phyloP scores from a whole-genome alignment of 2,113 vertebrate genomes.

The Paramisgurnus dabryanus region DNA sequence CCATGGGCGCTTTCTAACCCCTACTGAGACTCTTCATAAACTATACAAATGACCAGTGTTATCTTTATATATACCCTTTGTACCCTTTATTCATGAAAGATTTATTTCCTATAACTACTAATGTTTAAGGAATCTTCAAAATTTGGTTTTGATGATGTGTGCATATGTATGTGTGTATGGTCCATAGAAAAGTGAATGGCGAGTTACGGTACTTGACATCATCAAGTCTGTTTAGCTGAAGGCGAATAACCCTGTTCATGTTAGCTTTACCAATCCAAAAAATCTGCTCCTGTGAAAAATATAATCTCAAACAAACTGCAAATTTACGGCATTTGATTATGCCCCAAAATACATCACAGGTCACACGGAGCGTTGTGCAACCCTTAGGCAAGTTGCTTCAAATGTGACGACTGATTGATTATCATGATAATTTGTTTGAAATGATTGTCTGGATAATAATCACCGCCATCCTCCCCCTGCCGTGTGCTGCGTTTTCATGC shows the following conservation, averaged over 20 bases:
- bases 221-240: slow-evolving; percentile 10
- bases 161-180: no score
- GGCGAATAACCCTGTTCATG: slow-evolving; percentile 48
- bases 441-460: slow-evolving; percentile 93
- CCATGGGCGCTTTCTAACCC: slow-evolving; percentile 22
- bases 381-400: slow-evolving; percentile 66
- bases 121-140: no score
- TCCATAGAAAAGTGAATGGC: not conserved
- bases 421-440: slow-evolving; percentile 95
- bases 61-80: slow-evolving; percentile 26
- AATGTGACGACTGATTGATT: slow-evolving; percentile 91
- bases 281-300: slow-evolving; percentile 67
- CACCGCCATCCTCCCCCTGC: slow-evolving; percentile 54
- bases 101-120: no score
- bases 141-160: no score
- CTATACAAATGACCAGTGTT: slow-evolving; percentile 11
- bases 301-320: slow-evolving; percentile 69
- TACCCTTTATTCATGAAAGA: not conserved
- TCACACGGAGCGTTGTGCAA: slow-evolving; percentile 80
- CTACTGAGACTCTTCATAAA: slow-evolving; percentile 6
- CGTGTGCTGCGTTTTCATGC: slow-evolving; percentile 71
- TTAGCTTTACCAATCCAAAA: slow-evolving; percentile 64
- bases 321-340: slow-evolving; percentile 86
- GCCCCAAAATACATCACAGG: slow-evolving; percentile 80
- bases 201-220: slow-evolving; percentile 16